These are phyloP conservation scores for Mobula hypostoma DNA, from an alignment of 2,113 vertebrate species.

Conservation along the genomic window DNA sequence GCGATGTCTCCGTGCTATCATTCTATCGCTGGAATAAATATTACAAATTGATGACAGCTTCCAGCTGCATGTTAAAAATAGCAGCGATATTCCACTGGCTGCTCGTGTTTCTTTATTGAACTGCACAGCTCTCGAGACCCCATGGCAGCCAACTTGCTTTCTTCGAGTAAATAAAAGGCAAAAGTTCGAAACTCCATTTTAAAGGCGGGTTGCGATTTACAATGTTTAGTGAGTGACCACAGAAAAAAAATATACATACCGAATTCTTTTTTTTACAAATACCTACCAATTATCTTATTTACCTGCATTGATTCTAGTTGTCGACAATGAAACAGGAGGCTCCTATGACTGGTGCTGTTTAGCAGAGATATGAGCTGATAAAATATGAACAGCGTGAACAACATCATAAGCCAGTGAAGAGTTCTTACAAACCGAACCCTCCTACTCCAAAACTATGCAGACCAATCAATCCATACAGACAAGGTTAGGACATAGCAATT, in stretches of 20 bases:
- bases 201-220: neutral
- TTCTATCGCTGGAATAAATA: constrained; percentile 55
- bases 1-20: constrained; percentile 50
- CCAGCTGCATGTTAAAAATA: constrained; percentile 60
- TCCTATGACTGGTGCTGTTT: neutral
- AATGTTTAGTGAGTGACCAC: neutral
- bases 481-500: neutral
- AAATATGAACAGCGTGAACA: neutral
- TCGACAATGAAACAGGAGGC: neutral
- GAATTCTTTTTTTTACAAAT: neutral
- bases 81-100: constrained; percentile 47
- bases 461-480: neutral
- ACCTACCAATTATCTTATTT: neutral
- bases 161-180: neutral
- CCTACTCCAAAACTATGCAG: neutral
- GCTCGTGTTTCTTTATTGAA: constrained; percentile 52
- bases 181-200: neutral
- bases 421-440: neutral
- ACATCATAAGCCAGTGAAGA: neutral
- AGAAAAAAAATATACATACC: neutral
- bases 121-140: neutral
- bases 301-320: constrained; percentile 6
- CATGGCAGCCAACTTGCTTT: neutral
- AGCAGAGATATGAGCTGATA: neutral
- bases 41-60: constrained; percentile 56